Base-by-base conservation (phyloP, 2,113 vertebrate species). In the Chionodraco myersi region DNA sequence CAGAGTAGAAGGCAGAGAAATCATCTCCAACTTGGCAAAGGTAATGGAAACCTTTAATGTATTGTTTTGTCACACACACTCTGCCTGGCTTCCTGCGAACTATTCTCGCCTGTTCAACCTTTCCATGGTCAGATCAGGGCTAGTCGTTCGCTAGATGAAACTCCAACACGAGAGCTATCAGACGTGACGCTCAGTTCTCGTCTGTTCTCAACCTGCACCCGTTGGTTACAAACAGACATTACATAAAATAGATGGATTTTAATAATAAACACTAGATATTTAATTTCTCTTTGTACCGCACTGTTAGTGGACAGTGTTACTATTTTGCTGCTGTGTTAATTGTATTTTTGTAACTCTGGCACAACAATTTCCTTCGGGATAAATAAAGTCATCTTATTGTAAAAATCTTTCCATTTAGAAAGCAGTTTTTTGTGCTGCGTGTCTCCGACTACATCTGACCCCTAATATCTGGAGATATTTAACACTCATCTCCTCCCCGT, bases 1-100 rank as follows among this genome's bases (percentile, higher is more conserved):
- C 88, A 96, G 98, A 96, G 98, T 99, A 64, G 98, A 99, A 93
- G 98, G 98, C 88, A 95, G 98, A 95, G 98, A 99, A 88, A 99
- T 99, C 80, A 99, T 99, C 92, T 99, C 98, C 10, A 99, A 99
- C 91, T 95, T 99, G 94, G 98, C 98, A 53, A 99, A 99, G 97
- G 98, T 99, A 93, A 91, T 54, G n/a, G 8, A 65, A n/a, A 9
- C 2, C 9, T 54, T 14, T 3, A 2, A 30, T 30, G 4, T 30
- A 30, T 21, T 21, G 9, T 34, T 57, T 14, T 9, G 69, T 26
- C 7, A 14, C 0, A 0, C 53, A 1, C 23, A 23, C 26, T 26
- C 2, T 6, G 13, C 36, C 36, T 7, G 1, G 7, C 23, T 58
- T 68, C 26, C 5, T 72, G 93, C 87, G 85, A 93, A 91, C 86